phyloP scores from a whole-genome alignment of 2,888 invertebrate genomes.

The Malthinus seriepunctatus region DNA sequence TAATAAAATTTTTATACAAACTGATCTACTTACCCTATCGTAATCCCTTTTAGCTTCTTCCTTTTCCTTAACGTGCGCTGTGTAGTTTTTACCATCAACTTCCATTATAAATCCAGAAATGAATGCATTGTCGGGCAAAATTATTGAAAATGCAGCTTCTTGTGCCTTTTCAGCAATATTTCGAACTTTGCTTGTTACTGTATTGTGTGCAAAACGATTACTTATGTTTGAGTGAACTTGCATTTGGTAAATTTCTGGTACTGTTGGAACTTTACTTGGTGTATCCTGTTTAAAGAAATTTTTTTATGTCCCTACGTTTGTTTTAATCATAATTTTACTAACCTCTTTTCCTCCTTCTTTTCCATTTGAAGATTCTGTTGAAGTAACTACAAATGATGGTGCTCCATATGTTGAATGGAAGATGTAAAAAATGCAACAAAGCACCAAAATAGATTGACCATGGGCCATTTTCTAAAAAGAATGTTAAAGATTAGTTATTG shows the following conservation, averaged over 20 bases:
- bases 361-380: not conserved
- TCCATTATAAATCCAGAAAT: conserved; percentile 72
- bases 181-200: conserved; percentile 64
- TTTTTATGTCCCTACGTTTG: too few species aligned
- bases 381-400: not conserved
- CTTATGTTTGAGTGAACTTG: conserved; percentile 64
- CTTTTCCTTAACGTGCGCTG: conserved; percentile 67
- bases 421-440: too few species aligned
- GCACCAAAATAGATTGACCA: too few species aligned
- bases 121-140: conserved; percentile 71
- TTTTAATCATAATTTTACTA: too few species aligned
- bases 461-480: too few species aligned
- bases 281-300: too few species aligned
- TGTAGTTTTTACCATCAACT: conserved; percentile 63
- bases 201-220: conserved; percentile 67
- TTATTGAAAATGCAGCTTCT: conserved; percentile 67
- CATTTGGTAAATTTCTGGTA: conserved; percentile 62
- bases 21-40: conserved; percentile 36
- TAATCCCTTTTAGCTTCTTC: conserved; percentile 62
- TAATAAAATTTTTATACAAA: too few species aligned
- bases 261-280: not conserved
- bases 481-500: too few species aligned
- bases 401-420: too few species aligned
- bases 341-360: not conserved
- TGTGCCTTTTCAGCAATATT: conserved; percentile 64